Evolutionary conservation across 2,888 invertebrate genomes (phyloP).

Genomic region (Erebia epiphron): DNA sequence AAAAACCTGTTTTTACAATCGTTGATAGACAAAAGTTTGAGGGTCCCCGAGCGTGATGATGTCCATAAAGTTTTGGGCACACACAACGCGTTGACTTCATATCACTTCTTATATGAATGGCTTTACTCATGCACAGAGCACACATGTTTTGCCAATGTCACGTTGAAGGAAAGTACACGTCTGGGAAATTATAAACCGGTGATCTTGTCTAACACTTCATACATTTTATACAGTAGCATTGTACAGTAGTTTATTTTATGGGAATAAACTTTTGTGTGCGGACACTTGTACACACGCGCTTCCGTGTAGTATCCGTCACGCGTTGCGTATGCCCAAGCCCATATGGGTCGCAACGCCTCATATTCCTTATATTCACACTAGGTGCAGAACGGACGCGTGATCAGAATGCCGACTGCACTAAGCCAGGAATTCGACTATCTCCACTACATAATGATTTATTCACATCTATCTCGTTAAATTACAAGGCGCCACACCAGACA

Average conservation of each 20-base stretch:
- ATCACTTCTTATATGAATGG: too few species aligned
- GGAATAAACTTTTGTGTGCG: not conserved
- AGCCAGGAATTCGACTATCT: constrained; percentile 56
- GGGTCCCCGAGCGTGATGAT: constrained; percentile 56
- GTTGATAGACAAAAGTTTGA: not conserved
- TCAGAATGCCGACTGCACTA: constrained; percentile 58
- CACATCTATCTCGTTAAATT: constrained; percentile 63
- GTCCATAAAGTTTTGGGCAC: too few species aligned
- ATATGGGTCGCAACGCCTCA: constrained; percentile 73
- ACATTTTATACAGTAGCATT: too few species aligned
- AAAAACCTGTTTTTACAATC: not conserved
- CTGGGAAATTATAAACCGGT: too few species aligned
- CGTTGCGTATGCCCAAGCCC: constrained; percentile 54
- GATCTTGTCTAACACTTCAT: too few species aligned
- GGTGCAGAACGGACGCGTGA: constrained; percentile 73
- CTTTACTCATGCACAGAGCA: too few species aligned
- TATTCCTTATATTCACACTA: constrained; percentile 62
- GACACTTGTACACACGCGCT: not conserved
- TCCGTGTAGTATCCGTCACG: too few species aligned
- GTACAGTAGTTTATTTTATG: too few species aligned
- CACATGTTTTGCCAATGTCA: too few species aligned
- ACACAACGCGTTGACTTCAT: too few species aligned
- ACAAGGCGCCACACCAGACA: constrained; percentile 76
- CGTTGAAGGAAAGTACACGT: too few species aligned
- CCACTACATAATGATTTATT: constrained; percentile 81